Conservation (phyloP, 2,113 vertebrate genomes). For the Eublepharis macularius region DNA sequence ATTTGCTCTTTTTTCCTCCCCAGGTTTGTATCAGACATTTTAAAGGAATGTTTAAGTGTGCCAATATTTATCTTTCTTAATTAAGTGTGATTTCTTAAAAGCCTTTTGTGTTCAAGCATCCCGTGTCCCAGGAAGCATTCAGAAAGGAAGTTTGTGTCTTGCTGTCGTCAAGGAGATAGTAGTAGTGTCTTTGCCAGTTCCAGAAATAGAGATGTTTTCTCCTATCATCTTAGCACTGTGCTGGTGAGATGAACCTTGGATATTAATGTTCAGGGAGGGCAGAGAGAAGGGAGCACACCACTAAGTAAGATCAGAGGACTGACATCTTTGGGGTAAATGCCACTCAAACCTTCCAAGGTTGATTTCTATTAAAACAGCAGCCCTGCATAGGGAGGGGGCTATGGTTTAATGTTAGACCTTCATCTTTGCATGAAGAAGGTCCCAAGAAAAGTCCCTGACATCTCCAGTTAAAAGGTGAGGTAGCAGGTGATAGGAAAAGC, state of each 20-base stretch:
- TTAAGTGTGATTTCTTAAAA: neutral
- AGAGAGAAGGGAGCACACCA: neutral
- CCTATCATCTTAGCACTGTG: neutral
- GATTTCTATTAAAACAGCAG: neutral
- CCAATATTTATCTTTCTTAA: neutral
- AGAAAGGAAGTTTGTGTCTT: constrained; percentile 5
- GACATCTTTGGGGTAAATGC: neutral
- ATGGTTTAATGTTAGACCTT: too few relatives aligned
- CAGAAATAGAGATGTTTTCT: constrained; percentile 14
- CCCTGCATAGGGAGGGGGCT: too few relatives aligned
- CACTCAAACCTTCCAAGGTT: neutral
- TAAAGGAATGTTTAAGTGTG: neutral
- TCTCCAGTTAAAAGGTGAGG: too few relatives aligned
- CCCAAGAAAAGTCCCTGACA: too few relatives aligned
- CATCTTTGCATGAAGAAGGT: too few relatives aligned
- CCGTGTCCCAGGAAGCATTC: neutral
- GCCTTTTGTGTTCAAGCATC: neutral
- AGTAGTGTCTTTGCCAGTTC: neutral
- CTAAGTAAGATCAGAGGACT: neutral
- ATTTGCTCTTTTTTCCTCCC: neutral
- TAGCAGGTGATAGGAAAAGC: too few relatives aligned
- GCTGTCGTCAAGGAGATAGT: neutral
- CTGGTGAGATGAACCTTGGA: neutral
- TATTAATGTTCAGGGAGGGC: neutral
- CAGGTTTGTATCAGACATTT: neutral